Percentiles rank a stretch among this genome's conserved stretches.
Conservation (phyloP, 2,113 vertebrate genomes). For the Python bivittatus region DNA sequence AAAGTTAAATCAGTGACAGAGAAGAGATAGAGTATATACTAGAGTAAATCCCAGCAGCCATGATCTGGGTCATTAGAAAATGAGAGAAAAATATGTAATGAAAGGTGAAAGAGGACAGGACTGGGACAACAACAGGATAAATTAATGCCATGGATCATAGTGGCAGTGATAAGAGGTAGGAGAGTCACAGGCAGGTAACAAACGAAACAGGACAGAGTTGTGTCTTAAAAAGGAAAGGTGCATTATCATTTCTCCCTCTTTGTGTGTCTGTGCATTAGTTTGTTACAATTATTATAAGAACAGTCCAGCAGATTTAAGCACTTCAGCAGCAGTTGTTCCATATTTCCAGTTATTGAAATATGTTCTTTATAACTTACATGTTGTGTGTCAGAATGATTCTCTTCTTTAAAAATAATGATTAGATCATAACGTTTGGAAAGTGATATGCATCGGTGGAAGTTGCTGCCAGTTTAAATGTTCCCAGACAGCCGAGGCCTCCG, state of each 20-base stretch:
- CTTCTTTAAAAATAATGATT: slow-evolving; percentile 27
- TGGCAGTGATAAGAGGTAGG: background rate
- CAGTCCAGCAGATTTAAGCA: background rate
- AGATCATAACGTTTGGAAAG: background rate
- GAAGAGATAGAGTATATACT: background rate
- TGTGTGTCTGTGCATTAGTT: background rate
- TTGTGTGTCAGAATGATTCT: slow-evolving; percentile 21
- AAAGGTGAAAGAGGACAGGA: background rate
- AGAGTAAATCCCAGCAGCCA: background rate
- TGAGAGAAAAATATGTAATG: background rate
- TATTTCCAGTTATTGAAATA: slow-evolving; percentile 12
- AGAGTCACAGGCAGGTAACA: background rate
- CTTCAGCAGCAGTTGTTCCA: slow-evolving; percentile 27
- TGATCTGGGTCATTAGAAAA: background rate
- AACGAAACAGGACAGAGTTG: background rate
- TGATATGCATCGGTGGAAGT: slow-evolving; percentile 28
- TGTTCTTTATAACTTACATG: slow-evolving; percentile 4
- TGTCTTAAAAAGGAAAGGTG: background rate
- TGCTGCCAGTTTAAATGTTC: slow-evolving; percentile 18
- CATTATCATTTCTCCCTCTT: background rate
- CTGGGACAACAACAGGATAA: background rate
- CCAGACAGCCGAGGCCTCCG: background rate
- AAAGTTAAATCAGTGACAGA: background rate
- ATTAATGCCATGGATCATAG: background rate
- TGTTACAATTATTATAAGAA: background rate